Evolutionary conservation across 2,888 invertebrate genomes (phyloP).

Genomic region (Pristionchus entomophagus): DNA sequence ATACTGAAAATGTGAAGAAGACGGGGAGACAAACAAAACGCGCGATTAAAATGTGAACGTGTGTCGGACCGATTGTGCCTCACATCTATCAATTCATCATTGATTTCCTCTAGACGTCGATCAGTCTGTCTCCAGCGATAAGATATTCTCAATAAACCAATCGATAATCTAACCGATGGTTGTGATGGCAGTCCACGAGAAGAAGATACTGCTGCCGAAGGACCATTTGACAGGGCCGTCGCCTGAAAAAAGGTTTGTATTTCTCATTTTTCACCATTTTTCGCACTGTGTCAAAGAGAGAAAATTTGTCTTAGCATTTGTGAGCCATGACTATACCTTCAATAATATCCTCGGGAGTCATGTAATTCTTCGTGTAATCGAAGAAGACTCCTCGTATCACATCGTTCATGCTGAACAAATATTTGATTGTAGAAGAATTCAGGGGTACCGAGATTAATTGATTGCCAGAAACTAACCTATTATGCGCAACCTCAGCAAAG

Average conservation of each 20-base stretch:
- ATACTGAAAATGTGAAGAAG: too few species aligned
- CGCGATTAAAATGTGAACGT: too few species aligned
- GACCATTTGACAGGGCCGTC: conserved; percentile 73
- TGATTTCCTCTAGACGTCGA: too few species aligned
- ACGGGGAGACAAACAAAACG: too few species aligned
- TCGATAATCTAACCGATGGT: conserved; percentile 74
- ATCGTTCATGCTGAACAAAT: conserved; percentile 65
- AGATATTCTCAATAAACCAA: too few species aligned
- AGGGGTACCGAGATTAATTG: background rate
- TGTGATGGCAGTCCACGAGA: conserved; percentile 76
- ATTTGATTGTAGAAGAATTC: conserved; percentile 39
- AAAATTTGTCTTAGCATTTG: too few species aligned
- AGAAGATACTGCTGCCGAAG: conserved; percentile 74
- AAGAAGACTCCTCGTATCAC: conserved; percentile 72
- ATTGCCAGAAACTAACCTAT: conserved; percentile 6
- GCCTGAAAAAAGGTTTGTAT: background rate
- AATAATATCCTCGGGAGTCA: conserved; percentile 74
- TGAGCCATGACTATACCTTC: conserved; percentile 58
- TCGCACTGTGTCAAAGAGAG: too few species aligned
- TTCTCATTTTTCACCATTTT: background rate
- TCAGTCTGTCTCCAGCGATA: too few species aligned
- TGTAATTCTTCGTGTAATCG: conserved; percentile 74
- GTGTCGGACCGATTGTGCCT: too few species aligned
- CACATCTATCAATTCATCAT: too few species aligned
- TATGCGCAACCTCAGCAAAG: background rate